These are phyloP conservation scores for Sphaerolaimus hirsutus DNA, from an alignment of 2,888 invertebrate species.

Conservation along the genomic window DNA sequence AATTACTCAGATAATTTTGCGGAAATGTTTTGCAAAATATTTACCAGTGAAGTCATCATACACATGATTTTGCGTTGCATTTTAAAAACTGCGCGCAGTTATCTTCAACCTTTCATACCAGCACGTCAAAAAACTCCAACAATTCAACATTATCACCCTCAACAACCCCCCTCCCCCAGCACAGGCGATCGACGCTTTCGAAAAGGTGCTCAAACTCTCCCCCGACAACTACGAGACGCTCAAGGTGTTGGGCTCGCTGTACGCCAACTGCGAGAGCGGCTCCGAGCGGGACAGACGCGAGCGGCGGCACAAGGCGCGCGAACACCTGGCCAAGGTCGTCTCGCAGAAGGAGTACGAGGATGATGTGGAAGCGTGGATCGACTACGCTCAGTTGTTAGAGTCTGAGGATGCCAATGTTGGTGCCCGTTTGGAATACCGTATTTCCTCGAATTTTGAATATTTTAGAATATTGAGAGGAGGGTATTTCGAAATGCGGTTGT, in stretches of 20 bases:
- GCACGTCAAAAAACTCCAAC: too few species aligned
- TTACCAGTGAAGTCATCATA: too few species aligned
- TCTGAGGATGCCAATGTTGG: constrained; percentile 52
- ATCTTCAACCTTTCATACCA: too few species aligned
- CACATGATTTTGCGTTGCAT: too few species aligned
- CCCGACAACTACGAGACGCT: constrained; percentile 97
- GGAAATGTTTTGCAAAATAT: too few species aligned
- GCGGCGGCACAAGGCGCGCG: constrained; percentile 56
- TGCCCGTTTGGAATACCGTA: too few species aligned
- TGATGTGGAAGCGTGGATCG: constrained; percentile 97
- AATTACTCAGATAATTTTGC: too few species aligned
- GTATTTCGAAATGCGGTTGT: too few species aligned
- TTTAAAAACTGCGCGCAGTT: too few species aligned
- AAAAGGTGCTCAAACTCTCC: constrained; percentile 84
- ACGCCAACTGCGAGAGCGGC: constrained; percentile 37
- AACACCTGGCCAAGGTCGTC: constrained; percentile 67
- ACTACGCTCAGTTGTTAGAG: constrained; percentile 86
- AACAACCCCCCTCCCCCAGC: constrained; percentile 7
- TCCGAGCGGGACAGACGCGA: constrained; percentile 4
- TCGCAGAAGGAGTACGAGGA: constrained; percentile 55
- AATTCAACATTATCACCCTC: too few species aligned
- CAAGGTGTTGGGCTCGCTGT: constrained; percentile 90
- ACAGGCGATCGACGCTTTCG: constrained; percentile 87
- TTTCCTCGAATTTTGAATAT: too few species aligned
- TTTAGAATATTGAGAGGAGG: too few species aligned